Evolutionary conservation across 2,797 vertebrate genomes (phyloP).

Genomic region (Notamacropus eugenii): DNA sequence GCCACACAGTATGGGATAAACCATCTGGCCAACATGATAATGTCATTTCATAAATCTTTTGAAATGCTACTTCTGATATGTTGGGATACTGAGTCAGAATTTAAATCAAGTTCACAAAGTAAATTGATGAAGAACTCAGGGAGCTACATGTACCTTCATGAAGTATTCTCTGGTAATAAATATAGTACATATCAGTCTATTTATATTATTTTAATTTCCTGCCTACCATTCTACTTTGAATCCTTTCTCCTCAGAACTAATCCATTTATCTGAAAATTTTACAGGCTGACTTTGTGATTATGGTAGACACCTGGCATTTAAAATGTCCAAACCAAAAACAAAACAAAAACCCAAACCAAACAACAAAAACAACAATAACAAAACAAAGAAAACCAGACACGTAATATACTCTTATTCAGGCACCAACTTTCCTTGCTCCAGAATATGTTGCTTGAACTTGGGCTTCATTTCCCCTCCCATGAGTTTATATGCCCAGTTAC

Average conservation of each 20-base stretch:
- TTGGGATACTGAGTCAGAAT: not conserved
- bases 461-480: not conserved
- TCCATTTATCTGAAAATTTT: not conserved
- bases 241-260: not conserved
- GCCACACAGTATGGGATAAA: not conserved
- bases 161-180: not conserved
- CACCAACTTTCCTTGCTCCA: not conserved
- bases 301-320: not conserved
- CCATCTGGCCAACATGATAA: not conserved
- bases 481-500: not conserved
- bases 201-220: not conserved
- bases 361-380: too few relatives aligned
- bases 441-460: not conserved
- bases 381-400: too few relatives aligned
- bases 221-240: not conserved
- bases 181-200: not conserved
- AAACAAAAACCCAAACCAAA: too few relatives aligned
- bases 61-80: not conserved
- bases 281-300: not conserved
- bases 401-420: not conserved
- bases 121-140: not conserved
- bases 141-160: not conserved
- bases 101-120: not conserved
- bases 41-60: not conserved
- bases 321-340: not conserved